Evolutionary conservation across 2,797 vertebrate species (phyloP).

Genomic region (Hephaestus fuliginosus): DNA sequence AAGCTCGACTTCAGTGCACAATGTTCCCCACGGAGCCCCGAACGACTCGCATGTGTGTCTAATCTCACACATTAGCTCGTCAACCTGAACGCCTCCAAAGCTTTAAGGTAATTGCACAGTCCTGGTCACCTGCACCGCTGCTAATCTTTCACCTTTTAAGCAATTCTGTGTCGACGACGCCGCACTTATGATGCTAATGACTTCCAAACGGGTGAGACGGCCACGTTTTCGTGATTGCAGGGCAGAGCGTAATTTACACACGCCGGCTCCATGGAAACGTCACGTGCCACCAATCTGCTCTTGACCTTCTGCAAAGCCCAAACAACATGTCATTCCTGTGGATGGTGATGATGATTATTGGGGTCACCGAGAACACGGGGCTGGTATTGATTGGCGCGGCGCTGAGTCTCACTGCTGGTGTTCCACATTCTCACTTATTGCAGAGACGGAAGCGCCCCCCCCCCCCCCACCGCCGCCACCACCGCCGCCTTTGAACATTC

Average conservation of each 20-base stretch:
- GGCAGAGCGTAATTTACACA: constrained; percentile 14
- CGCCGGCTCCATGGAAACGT: constrained; percentile 43
- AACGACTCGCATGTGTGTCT: not conserved
- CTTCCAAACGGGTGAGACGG: constrained; percentile 8
- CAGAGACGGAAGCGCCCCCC: constrained; percentile 23
- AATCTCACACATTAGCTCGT: constrained; percentile 35
- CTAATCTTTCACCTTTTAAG: constrained; percentile 8
- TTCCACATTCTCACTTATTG: constrained; percentile 42
- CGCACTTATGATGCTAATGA: constrained; percentile 17
- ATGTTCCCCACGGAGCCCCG: not conserved
- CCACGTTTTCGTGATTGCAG: not conserved
- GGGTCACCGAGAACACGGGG: constrained; percentile 23
- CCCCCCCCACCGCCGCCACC: constrained; percentile 7
- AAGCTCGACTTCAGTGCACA: not conserved
- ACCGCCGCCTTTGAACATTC: constrained; percentile 31
- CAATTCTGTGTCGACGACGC: not conserved
- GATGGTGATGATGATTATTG: constrained; percentile 52
- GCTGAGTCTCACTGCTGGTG: constrained; percentile 36
- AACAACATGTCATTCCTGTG: constrained; percentile 36
- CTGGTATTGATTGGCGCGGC: constrained; percentile 47
- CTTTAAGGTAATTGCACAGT: constrained; percentile 8
- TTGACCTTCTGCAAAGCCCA: constrained; percentile 36
- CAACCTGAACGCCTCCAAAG: constrained; percentile 8
- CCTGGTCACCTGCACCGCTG: not conserved
- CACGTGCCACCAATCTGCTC: constrained; percentile 26